Percentiles rank a stretch among this genome's conserved stretches.
phyloP scores from a whole-genome alignment of 2,113 vertebrate genomes.

The Papio anubis region DNA sequence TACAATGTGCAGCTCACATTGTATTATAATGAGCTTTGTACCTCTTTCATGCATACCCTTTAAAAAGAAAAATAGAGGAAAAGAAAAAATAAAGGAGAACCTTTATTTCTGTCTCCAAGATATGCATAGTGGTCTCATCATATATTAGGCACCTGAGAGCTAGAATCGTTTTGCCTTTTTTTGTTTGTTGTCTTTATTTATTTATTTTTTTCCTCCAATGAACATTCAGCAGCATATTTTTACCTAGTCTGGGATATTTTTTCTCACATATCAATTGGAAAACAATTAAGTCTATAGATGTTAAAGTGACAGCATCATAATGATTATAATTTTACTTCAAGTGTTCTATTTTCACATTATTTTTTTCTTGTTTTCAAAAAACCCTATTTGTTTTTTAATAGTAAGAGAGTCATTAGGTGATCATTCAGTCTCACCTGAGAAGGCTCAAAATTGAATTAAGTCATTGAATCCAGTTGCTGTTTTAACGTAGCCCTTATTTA shows the following conservation, averaged over 20 bases:
- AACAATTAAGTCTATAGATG: conserved; percentile 43
- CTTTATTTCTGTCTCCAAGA: neutral
- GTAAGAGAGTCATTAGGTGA: neutral
- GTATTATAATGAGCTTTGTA: neutral
- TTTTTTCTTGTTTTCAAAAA: conserved; percentile 1
- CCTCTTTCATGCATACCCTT: conserved; percentile 74
- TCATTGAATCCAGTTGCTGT: neutral
- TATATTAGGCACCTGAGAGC: neutral
- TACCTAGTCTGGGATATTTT: neutral
- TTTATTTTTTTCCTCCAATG: neutral
- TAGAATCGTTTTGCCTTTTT: neutral
- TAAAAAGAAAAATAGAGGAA: neutral
- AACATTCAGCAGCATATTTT: neutral
- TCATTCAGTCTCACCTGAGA: conserved; percentile 35
- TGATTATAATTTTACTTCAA: conserved; percentile 51
- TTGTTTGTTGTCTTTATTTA: neutral
- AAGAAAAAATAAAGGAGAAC: conserved; percentile 16
- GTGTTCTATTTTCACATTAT: conserved; percentile 48
- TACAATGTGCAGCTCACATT: conserved; percentile 56
- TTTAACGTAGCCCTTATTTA: conserved; percentile 37
- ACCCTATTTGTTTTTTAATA: conserved; percentile 44
- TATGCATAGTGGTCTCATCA: neutral
- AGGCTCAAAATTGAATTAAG: conserved; percentile 52
- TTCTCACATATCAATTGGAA: conserved; percentile 36
- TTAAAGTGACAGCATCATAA: conserved; percentile 12